Percentiles rank a stretch among this genome's conserved stretches.
Evolutionary conservation across 1,140 invertebrate genomes (phyloP).

Genomic region (Drosophila bocqueti): DNA sequence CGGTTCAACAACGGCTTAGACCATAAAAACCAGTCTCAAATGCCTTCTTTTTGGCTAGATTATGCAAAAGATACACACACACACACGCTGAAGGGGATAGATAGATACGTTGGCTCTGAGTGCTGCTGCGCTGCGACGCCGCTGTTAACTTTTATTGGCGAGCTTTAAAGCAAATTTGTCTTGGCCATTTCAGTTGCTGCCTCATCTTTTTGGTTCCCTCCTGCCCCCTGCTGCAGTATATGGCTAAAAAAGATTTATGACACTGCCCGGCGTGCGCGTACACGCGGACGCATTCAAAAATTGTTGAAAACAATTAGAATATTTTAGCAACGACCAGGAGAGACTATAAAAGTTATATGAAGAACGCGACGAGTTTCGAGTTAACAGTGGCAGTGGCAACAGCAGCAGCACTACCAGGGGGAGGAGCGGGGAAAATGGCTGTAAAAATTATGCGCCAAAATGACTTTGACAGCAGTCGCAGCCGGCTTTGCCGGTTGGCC

Average conservation of each 20-base stretch:
- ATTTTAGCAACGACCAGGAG: conserved; percentile 71
- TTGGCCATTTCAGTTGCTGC: conserved; percentile 63
- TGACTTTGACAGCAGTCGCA: conserved; percentile 73
- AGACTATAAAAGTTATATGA: conserved; percentile 78
- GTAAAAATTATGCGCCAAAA: conserved; percentile 79
- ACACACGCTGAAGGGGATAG: conserved; percentile 15
- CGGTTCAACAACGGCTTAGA: conserved; percentile 4
- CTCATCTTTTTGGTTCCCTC: conserved; percentile 47
- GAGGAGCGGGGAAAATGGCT: conserved; percentile 38
- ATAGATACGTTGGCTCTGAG: conserved; percentile 8
- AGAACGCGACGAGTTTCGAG: conserved; percentile 49
- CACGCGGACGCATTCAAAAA: conserved; percentile 73
- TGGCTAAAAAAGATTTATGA: conserved; percentile 63
- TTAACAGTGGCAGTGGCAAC: conserved; percentile 27
- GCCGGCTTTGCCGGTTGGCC: conserved; percentile 24
- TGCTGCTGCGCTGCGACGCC: conserved; percentile 19
- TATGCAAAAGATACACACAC: conserved; percentile 49
- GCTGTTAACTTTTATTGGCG: conserved; percentile 81
- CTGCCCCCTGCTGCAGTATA: conserved; percentile 36
- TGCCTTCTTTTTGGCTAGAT: conserved; percentile 51
- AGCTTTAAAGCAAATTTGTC: conserved; percentile 83
- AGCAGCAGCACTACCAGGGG: neutral
- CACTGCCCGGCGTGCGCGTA: conserved; percentile 45
- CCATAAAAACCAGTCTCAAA: conserved; percentile 56
- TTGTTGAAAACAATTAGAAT: conserved; percentile 83